Base-by-base conservation (phyloP, 2,797 vertebrate genomes). In the Parambassis ranga region DNA sequence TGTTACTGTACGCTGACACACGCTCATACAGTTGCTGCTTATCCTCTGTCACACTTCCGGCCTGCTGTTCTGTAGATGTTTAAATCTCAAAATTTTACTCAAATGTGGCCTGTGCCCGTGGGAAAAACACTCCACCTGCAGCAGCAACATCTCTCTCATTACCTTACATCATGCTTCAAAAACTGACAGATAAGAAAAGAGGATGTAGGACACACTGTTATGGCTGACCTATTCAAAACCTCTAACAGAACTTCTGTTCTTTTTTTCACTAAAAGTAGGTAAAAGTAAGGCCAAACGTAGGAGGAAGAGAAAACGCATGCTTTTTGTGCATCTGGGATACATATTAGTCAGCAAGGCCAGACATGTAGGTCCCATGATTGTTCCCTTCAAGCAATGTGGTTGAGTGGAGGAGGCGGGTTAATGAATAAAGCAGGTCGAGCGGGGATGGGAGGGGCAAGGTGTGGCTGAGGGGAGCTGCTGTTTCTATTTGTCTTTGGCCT, bases 321-420 rank as follows among this genome's bases (percentile, higher is more conserved):
- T 71, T 57, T 71, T 60, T 46, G 11, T 70, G 74, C 71, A 85
- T 82, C 87, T 91, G 90, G 84, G 70, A 87, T 86, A 83, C 20
- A 48, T 83, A 90, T 92, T 76, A 89, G 79, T 74, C 53, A 81
- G 82, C 78, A 79, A 75, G 82, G 75, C 67, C 75, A 82, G 74
- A 58, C 75, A 77, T 80, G 83, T 71, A 76, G 70, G 72, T 86
- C 83, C 79, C 79, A 74, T 63, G 81, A 89, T 87, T 85, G 77
- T 65, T 84, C 71, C 74, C 70, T 77, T 58, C 28, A 33, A 82
- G 78, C 60, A 32, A 81, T 46, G 69, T 72, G 72, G 90, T 80
- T 79, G 35, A 61, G 67, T 23, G 30, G 31, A 76, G 58, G 71
- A 69, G 46, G 53, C 13, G 43, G 58, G 59, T 35, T 83, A 55